Evolutionary conservation across 1,140 invertebrate species (phyloP), one percentile per base, ranked within the genome.

Genomic region (Pinna nobilis): DNA sequence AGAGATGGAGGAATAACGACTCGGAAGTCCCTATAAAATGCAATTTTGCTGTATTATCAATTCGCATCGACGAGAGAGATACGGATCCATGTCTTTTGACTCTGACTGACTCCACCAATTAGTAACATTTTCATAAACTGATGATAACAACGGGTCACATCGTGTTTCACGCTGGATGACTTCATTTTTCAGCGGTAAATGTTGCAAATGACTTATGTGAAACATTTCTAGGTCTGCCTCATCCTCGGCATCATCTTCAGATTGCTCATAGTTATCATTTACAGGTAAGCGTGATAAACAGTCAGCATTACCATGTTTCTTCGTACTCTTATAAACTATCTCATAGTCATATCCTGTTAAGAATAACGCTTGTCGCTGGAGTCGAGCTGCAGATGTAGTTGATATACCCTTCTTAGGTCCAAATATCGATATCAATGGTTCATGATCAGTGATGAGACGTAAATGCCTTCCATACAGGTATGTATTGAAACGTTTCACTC

Each of bases 271-370:
- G n/a, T 51, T 25, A 51, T 39, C 32, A 2, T 44, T n/a, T 23
- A 64, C 18, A 0, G 71, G 70, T 50, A 82, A 68, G 28, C 79
- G 59, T 37, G 73, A 80, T 11, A 78, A 60, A 13, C 35, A 25
- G 57, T 82, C 80, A n/a, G 78, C 76, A 30, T 80, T 80, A 11
- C 39, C 66, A 64, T 80, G 74, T 1, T 41, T 13, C 6, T 89
- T 63, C 90, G 87, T 64, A 69, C 50, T 15, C 84, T 71, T 74
- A 61, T 88, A 86, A 47, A 83, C 70, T 64, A 90, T 83, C 18
- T 79, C 72, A 73, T 87, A 90, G 41, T 81, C 61, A 76, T 88
- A 88, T 20, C 59, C 81, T 33, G 75, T 65, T 44, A 90, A 37
- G 67, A 37, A 83, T 77, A n/a, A 88, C 33, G n/a, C n/a, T n/a